These are phyloP conservation scores for Paguma larvata DNA, from an alignment of 2,797 vertebrate genomes.

Conservation along the genomic window DNA sequence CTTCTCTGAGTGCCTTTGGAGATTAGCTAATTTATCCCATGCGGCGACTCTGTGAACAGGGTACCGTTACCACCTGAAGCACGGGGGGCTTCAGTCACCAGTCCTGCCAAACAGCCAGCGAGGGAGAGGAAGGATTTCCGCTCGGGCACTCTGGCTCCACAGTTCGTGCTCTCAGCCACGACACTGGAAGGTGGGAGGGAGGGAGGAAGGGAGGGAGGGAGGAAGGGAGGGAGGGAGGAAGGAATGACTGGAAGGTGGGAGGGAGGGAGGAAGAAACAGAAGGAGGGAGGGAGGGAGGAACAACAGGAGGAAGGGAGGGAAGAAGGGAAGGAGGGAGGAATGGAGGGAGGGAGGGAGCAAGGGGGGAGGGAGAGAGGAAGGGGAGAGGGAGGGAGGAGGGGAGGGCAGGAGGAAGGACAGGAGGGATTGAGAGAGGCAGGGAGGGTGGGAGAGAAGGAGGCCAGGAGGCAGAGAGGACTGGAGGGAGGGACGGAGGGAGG, in stretches of 20 bases:
- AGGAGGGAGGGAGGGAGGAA: too few species aligned
- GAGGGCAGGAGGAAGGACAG: rapidly evolving
- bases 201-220: rapidly evolving
- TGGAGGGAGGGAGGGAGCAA: too few species aligned
- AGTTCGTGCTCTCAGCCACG: neutral
- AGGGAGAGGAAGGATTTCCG: neutral
- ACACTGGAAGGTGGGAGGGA: neutral
- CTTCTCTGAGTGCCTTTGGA: neutral
- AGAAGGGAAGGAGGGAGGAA: too few species aligned
- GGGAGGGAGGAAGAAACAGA: rapidly evolving
- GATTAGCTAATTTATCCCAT: neutral
- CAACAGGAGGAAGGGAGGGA: too few species aligned
- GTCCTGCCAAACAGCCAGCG: neutral
- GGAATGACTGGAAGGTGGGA: rapidly evolving
- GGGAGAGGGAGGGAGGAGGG: rapidly evolving
- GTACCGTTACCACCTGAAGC: neutral
- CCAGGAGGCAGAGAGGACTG: too few species aligned
- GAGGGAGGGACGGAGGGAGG: rapidly evolving
- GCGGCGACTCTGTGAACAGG: neutral
- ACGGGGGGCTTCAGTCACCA: neutral
- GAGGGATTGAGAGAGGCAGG: too few species aligned
- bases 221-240: too few species aligned
- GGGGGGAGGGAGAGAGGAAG: too few species aligned
- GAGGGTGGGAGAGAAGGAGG: too few species aligned
- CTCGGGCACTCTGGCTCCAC: neutral